A percentile compares a stretch with the other conserved stretches of the same genome.
Conservation (phyloP, 2,797 vertebrate species). For the Streptopelia turtur region DNA sequence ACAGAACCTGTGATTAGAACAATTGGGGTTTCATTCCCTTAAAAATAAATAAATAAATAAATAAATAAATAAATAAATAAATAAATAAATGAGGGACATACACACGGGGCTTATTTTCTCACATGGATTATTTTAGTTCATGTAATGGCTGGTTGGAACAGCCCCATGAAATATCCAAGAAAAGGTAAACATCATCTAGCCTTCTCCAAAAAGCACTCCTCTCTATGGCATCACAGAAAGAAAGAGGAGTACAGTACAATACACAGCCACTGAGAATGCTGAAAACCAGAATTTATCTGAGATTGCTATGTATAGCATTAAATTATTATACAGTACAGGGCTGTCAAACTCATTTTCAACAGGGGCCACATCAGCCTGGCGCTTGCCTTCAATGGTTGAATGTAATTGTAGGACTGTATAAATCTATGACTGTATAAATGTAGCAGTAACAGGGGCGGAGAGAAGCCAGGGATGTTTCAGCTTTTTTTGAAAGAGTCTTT, state of each 20-base stretch:
- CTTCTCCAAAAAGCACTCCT: neutral
- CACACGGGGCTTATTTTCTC: neutral
- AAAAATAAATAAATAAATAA: too few relatives aligned
- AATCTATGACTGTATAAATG: too few relatives aligned
- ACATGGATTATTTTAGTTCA: neutral
- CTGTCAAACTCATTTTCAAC: too few relatives aligned
- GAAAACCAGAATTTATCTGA: neutral
- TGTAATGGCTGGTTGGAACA: neutral
- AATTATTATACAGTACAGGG: neutral
- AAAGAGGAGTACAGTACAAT: neutral
- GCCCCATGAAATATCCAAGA: neutral
- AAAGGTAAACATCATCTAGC: neutral
- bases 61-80: too few relatives aligned
- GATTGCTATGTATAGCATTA: neutral
- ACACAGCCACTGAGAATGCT: neutral
- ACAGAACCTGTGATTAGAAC: neutral
- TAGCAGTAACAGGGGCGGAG: neutral
- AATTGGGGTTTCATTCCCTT: neutral
- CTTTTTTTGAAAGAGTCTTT: neutral
- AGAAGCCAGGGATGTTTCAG: neutral
- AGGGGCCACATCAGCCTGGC: too few relatives aligned
- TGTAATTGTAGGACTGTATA: too few relatives aligned
- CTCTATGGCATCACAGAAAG: neutral
- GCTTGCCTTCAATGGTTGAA: too few relatives aligned
- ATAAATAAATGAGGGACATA: neutral